A percentile compares a stretch with the other conserved stretches of the same genome.
phyloP scores from a whole-genome alignment of 92 coral and sea anemone genomes.

The Montipora capitata region DNA sequence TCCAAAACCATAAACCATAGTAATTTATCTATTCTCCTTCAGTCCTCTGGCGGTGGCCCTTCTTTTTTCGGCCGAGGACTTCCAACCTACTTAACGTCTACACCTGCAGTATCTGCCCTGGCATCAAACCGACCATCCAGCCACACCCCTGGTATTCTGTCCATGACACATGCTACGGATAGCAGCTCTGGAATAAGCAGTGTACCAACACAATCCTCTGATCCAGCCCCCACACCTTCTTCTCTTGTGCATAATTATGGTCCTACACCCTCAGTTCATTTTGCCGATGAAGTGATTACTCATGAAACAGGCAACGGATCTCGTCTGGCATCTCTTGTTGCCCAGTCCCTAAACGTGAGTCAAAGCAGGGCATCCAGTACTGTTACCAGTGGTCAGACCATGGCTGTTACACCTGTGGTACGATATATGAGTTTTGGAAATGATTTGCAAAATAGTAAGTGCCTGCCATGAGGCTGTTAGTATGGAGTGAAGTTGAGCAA shows the following conservation, averaged over 20 bases:
- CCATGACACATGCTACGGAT: constrained; percentile 69
- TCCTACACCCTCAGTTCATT: constrained; percentile 82
- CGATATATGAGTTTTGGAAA: constrained; percentile 75
- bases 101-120: constrained; percentile 81
- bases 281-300: constrained; percentile 81
- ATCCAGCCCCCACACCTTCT: constrained; percentile 75
- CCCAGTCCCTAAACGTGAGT: constrained; percentile 83
- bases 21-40: too few relatives aligned
- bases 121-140: constrained; percentile 63
- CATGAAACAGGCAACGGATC: constrained; percentile 63
- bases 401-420: constrained; percentile 56
- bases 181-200: constrained; percentile 98
- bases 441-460: constrained; percentile 90
- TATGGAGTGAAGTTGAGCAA: not conserved
- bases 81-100: constrained; percentile 90
- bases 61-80: constrained; percentile 95
- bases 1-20: too few relatives aligned
- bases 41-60: constrained; percentile 24
- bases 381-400: constrained; percentile 13
- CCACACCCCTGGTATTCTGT: constrained; percentile 67
- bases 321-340: constrained; percentile 83
- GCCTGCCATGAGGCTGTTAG: not conserved
- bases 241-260: constrained; percentile 68
- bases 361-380: constrained; percentile 30
- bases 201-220: constrained; percentile 69